Conservation (phyloP, 1,140 invertebrate genomes). For the Drosophila varians region DNA sequence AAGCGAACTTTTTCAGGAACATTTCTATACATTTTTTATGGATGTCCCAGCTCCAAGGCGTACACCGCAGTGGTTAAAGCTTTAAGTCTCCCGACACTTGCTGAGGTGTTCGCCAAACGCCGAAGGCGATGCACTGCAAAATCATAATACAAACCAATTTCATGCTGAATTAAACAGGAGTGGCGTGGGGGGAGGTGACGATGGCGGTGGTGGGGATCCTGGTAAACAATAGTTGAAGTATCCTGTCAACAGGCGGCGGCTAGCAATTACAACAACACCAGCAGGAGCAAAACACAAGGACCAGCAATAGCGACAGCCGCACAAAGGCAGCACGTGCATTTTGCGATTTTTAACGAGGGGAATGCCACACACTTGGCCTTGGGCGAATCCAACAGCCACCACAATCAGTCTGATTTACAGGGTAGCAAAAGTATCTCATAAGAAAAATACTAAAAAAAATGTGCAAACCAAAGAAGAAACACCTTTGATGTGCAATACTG, state of each 20-base stretch:
- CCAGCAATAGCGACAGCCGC: conserved; percentile 9
- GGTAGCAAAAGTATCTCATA: background rate
- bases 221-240: conserved; percentile 79
- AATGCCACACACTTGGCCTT: conserved; percentile 74
- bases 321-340: conserved; percentile 72
- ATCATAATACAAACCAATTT: conserved; percentile 82
- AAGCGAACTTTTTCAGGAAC: conserved; percentile 59
- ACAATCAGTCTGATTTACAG: conserved; percentile 2
- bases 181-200: background rate
- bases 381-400: conserved; percentile 45
- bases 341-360: conserved; percentile 67
- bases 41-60: background rate
- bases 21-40: conserved; percentile 3
- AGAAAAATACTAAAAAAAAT: background rate
- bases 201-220: background rate
- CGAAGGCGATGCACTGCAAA: conserved; percentile 61
- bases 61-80: conserved; percentile 6
- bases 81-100: conserved; percentile 44
- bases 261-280: conserved; percentile 63
- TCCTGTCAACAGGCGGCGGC: conserved; percentile 70
- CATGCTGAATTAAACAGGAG: conserved; percentile 75
- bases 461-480: too few relatives aligned
- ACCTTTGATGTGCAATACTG: too few relatives aligned
- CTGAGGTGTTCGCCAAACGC: conserved; percentile 57
- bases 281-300: background rate